phyloP scores from a whole-genome alignment of 2,113 vertebrate genomes.

The Riparia riparia region DNA sequence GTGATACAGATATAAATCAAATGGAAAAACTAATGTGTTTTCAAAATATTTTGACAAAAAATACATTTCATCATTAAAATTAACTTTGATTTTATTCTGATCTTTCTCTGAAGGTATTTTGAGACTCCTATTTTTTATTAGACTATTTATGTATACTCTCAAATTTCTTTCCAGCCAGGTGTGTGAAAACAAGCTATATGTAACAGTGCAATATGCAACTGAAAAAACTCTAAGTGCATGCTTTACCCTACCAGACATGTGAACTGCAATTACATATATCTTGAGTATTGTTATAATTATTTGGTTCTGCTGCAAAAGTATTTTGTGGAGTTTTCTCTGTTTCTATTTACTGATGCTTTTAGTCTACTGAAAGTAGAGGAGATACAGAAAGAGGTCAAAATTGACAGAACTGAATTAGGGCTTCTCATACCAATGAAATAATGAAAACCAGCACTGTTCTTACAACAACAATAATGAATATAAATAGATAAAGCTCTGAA shows the following conservation, averaged over 20 bases:
- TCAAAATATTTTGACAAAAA: background rate
- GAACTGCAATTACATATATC: background rate
- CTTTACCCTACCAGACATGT: background rate
- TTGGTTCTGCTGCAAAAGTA: slow-evolving; percentile 8
- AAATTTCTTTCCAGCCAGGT: background rate
- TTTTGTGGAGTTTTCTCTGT: slow-evolving; percentile 22
- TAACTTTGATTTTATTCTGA: background rate
- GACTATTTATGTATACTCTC: background rate
- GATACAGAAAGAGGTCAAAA: slow-evolving; percentile 61
- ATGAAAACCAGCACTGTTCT: slow-evolving; percentile 76
- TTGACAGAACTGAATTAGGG: slow-evolving; percentile 69
- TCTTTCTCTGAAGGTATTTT: background rate
- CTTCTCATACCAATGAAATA: slow-evolving; percentile 71
- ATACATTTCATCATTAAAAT: background rate
- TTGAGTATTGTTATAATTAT: background rate
- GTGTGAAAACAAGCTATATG: background rate
- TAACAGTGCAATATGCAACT: background rate
- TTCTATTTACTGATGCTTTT: slow-evolving; percentile 54
- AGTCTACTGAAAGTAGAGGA: slow-evolving; percentile 19
- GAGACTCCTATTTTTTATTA: background rate
- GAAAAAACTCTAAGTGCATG: background rate
- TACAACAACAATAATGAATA: slow-evolving; percentile 72
- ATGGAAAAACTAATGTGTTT: background rate
- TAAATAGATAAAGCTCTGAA: slow-evolving; percentile 71
- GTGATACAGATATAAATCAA: background rate